Evolutionary conservation across 2,888 invertebrate genomes (phyloP).

Genomic region (Leptarthrus brevirostris): DNA sequence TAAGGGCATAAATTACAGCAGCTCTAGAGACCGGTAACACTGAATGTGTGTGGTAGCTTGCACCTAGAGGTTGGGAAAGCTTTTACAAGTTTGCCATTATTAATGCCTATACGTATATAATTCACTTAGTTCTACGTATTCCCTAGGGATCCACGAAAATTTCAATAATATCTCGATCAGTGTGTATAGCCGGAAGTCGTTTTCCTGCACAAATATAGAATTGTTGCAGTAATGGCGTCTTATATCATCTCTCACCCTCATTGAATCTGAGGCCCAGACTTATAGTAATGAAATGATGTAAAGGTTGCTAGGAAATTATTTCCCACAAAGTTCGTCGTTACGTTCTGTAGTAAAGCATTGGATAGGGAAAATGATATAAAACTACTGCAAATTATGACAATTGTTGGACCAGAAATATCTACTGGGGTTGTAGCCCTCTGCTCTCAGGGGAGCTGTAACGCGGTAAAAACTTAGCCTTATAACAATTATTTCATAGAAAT

Average conservation of each 20-base stretch:
- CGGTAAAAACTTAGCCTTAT: neutral
- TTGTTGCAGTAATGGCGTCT: slow-evolving; percentile 6
- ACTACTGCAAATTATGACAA: slow-evolving; percentile 36
- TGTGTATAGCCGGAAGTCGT: slow-evolving; percentile 1
- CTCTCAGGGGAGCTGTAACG: too few species aligned
- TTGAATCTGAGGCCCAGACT: neutral
- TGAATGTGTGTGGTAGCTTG: slow-evolving; percentile 6
- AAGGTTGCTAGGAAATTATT: slow-evolving; percentile 31
- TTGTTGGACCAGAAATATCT: neutral
- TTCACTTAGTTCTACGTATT: too few species aligned
- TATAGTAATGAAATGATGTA: slow-evolving; percentile 25
- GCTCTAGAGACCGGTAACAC: neutral
- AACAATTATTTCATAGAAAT: slow-evolving; percentile 9
- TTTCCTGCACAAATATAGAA: too few species aligned
- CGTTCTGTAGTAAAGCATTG: neutral
- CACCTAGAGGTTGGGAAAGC: neutral
- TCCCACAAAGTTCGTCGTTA: neutral
- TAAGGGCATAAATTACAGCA: slow-evolving; percentile 24
- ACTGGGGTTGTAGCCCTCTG: too few species aligned
- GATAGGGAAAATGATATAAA: slow-evolving; percentile 1
- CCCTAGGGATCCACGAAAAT: slow-evolving; percentile 16
- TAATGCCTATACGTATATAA: neutral
- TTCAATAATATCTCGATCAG: slow-evolving; percentile 26
- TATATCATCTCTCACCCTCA: slow-evolving; percentile 7
- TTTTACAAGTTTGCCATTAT: too few species aligned